Base-by-base conservation (phyloP, 2,797 vertebrate genomes). In the Carcharodon carcharias region DNA sequence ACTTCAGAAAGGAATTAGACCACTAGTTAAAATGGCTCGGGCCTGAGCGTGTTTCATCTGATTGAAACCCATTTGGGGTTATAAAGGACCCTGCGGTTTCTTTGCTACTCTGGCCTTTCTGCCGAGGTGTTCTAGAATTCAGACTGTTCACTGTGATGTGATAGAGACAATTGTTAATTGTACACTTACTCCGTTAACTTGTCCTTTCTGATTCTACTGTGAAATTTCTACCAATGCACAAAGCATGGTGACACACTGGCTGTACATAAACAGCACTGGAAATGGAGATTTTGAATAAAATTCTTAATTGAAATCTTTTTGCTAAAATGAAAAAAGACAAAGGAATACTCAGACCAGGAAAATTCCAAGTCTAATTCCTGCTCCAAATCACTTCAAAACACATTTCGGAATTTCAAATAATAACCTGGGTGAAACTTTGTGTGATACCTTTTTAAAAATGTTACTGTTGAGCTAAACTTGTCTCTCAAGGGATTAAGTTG, bases 271-370 rank as follows among this genome's bases (percentile, higher is more conserved):
- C 5, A 40, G 61, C 58, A 63, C 40, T 92, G 18, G 31, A 65
- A n/a, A 92, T 92, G 89, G 58, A 63, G 35, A 92, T 65, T 92
- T 92, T 16, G n/a, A 92, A 93, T 93, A 93, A 93, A 92, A 65
- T 65, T 21, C 18, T 40, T 40, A 9, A 67, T 45, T 67, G 5
- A 93, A 45, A 93, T 50, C n/a, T 0, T 45, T n/a, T 45, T 45
- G n/a, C n/a, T 21, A 3, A 45, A 28, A 58, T n/a, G 4, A 18
- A n/a, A 63, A 3, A 35, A 58, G n/a, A 91, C 8, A 88, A 28
- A 56, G 23, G 21, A 91, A 91, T 31, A 35, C 12, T 61, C 31
- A 6, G 56, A 7, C 88, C 18, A 61, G 56, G 50, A 89, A 89
- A 31, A 2, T 4, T 89, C 54, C 28, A 31, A 1, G 54, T 89